A percentile compares a stretch with the other conserved stretches of the same genome.
phyloP scores from a whole-genome alignment of 2,888 invertebrate genomes.

The Apotomis betuletana region DNA sequence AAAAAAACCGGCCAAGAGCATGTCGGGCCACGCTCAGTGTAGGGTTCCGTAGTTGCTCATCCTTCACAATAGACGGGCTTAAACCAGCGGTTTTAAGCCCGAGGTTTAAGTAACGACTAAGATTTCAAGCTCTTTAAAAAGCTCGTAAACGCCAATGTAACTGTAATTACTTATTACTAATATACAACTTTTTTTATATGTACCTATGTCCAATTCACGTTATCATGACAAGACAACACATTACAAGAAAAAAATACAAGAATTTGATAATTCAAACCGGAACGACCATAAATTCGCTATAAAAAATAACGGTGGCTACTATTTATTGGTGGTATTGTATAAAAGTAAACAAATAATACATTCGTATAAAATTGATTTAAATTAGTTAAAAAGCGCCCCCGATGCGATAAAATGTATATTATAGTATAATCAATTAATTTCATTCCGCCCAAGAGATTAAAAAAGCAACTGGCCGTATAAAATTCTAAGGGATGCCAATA shows the following conservation, averaged over 20 bases:
- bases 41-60: no score
- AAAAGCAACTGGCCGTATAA: slow-evolving; percentile 74
- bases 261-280: background rate
- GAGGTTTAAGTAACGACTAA: no score
- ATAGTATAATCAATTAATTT: slow-evolving; percentile 42
- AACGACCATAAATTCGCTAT: slow-evolving; percentile 10
- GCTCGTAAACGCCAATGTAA: no score
- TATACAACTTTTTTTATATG: no score
- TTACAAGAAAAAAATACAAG: background rate
- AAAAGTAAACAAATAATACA: slow-evolving; percentile 30
- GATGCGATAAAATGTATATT: slow-evolving; percentile 39
- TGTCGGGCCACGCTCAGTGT: no score
- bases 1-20: no score
- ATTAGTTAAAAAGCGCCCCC: slow-evolving; percentile 33
- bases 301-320: slow-evolving; percentile 7
- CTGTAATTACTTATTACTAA: no score
- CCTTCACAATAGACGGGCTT: no score
- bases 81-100: no score
- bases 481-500: slow-evolving; percentile 73
- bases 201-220: no score
- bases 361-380: slow-evolving; percentile 34
- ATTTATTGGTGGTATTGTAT: slow-evolving; percentile 11
- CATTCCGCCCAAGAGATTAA: slow-evolving; percentile 63
- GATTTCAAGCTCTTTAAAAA: no score
- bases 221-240: background rate